phyloP scores from a whole-genome alignment of 2,113 vertebrate genomes.

The Anas platyrhynchos region DNA sequence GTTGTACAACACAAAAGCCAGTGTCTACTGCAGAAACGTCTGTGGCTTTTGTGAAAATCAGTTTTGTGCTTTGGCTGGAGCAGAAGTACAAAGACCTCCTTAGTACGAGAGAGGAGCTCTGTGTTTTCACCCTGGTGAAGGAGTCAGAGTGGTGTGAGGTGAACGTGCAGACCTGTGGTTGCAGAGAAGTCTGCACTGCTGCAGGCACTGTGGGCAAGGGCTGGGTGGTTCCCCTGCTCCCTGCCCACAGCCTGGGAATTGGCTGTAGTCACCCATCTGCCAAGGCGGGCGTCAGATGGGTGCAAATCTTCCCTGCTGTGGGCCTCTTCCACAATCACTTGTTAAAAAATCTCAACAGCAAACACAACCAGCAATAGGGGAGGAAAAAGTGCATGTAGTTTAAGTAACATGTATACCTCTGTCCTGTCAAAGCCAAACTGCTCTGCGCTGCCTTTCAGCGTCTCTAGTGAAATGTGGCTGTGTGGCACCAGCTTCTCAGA shows the following conservation, averaged over 20 bases:
- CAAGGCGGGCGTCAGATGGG: background rate
- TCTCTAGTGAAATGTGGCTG: too few species aligned
- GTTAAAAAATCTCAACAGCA: background rate
- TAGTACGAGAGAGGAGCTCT: too few species aligned
- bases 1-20: background rate
- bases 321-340: background rate
- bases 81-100: too few species aligned
- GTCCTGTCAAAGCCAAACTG: background rate
- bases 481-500: background rate
- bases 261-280: too few species aligned
- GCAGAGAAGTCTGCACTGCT: background rate
- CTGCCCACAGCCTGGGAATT: background rate
- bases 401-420: background rate
- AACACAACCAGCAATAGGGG: background rate
- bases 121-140: too few species aligned
- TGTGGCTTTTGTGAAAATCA: background rate
- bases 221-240: background rate
- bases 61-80: too few species aligned
- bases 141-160: background rate
- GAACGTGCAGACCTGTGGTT: background rate
- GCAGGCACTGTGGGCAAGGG: background rate
- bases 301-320: background rate
- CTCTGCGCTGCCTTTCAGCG: background rate
- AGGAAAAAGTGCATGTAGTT: background rate
- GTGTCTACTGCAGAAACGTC: background rate